Percentiles rank a stretch among this genome's conserved stretches.
Evolutionary conservation across 2,888 invertebrate genomes (phyloP).

Genomic region (Rhopalosiphum nymphaeae): DNA sequence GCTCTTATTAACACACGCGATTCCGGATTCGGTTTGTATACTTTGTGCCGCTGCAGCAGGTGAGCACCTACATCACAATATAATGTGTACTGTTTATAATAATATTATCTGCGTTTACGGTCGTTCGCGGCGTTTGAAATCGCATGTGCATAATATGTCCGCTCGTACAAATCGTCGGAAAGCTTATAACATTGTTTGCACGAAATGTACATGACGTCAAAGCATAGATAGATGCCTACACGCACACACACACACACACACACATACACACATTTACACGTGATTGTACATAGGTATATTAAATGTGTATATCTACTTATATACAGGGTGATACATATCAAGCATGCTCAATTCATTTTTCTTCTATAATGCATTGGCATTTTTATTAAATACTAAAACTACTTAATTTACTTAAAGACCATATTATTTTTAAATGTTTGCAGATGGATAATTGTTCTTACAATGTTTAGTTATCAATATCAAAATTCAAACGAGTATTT

Average conservation of each 20-base stretch:
- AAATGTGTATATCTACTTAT: not conserved
- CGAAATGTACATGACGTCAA: not conserved
- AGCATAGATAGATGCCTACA: not conserved
- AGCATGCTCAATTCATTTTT: not conserved
- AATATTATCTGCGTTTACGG: not conserved
- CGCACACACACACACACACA: not conserved
- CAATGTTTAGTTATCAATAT: not conserved
- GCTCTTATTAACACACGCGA: not conserved
- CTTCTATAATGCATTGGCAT: not conserved
- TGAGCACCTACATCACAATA: not conserved
- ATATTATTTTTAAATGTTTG: no score
- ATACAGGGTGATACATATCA: not conserved
- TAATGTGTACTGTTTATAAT: not conserved
- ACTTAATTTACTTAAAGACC: no score
- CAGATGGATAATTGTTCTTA: no score
- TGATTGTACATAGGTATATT: not conserved
- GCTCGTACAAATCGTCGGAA: not conserved
- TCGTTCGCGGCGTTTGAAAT: not conserved
- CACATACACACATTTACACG: not conserved
- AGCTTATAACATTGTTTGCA: constrained; percentile 5
- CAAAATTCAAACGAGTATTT: not conserved
- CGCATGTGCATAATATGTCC: not conserved
- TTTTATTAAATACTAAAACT: no score
- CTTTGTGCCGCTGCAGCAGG: constrained; percentile 2
- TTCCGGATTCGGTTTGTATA: constrained; percentile 1